Base-by-base conservation (phyloP, 2,888 invertebrate species). In the Sycophila texana region DNA sequence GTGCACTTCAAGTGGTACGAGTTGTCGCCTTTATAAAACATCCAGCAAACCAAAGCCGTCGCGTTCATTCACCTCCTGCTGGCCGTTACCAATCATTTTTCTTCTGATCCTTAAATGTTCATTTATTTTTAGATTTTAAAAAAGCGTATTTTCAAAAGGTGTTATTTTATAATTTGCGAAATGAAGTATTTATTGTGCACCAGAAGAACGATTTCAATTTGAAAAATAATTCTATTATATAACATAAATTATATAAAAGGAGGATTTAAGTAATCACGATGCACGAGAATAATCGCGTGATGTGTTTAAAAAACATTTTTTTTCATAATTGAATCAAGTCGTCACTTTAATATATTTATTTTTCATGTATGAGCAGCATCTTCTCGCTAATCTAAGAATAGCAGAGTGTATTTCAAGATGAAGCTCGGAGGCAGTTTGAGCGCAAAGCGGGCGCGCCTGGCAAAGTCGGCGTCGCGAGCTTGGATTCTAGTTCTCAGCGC, bases 371-470 rank as follows among this genome's bases (percentile, higher is more conserved):
- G 39, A 39, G 39, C 39, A 39, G 39, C 39, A 39, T 39, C 39
- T 39, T 39, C 39, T 67, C 51, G 67, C 47, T 65, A 72, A 79
- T 76, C 79, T 74, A 79, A 81, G 76, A 81, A 79, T 81, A 79
- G 79, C 65, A 53, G 68, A 30, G 73, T 58, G 76, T 81, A 81
- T 81, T 81, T 81, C 79, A 79, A 79, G 81, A 81, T 72, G 74
- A 77, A 53, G 58, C 78, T 57, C 16, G 16, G 30, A 63, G 20
- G 81, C 72, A 65, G 80, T 80, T 39, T 80, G 57, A 57, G 77
- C 79, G 75, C 58, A 53, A 78, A 78, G 55, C 74, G 18, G 49
- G 39, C 39, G 47, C 53, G 70, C 76, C 57, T 47, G 74, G 49
- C 70, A 53, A 77, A 61, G 70, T 65, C 68, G 53, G 39, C 39